phyloP scores from a whole-genome alignment of 2,113 vertebrate species.

The Callipepla californica region DNA sequence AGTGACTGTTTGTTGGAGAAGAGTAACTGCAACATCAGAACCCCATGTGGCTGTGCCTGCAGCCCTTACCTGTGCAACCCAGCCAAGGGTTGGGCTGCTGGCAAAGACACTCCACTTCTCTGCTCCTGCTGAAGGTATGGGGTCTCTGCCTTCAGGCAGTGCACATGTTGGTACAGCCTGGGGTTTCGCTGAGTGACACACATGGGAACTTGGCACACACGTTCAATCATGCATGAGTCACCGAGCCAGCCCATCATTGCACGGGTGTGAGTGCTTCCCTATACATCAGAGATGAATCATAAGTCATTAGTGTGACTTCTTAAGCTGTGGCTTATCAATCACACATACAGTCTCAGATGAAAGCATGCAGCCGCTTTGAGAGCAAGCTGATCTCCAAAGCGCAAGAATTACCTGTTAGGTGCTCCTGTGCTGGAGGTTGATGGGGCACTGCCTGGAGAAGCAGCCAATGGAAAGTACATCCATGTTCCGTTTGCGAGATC shows the following conservation, averaged over 20 bases:
- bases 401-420: background rate
- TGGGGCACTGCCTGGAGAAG: background rate
- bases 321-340: constrained; percentile 1
- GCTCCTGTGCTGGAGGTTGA: background rate
- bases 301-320: background rate
- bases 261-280: background rate
- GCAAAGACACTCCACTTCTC: background rate
- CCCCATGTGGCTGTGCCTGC: background rate
- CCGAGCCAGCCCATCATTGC: background rate
- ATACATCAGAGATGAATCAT: constrained; percentile 46
- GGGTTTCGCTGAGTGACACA: background rate
- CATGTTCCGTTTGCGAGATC: background rate
- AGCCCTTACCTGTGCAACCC: background rate
- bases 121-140: accelerated
- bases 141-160: background rate
- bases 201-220: background rate
- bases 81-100: background rate
- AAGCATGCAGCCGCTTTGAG: background rate
- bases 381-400: background rate
- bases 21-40: background rate
- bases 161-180: background rate
- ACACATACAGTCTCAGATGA: constrained; percentile 25
- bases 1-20: constrained; percentile 54
- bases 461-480: background rate
- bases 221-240: background rate